These are phyloP conservation scores for Macrocentrus cingulum DNA, from an alignment of 1,140 invertebrate genomes.

Conservation along the genomic window DNA sequence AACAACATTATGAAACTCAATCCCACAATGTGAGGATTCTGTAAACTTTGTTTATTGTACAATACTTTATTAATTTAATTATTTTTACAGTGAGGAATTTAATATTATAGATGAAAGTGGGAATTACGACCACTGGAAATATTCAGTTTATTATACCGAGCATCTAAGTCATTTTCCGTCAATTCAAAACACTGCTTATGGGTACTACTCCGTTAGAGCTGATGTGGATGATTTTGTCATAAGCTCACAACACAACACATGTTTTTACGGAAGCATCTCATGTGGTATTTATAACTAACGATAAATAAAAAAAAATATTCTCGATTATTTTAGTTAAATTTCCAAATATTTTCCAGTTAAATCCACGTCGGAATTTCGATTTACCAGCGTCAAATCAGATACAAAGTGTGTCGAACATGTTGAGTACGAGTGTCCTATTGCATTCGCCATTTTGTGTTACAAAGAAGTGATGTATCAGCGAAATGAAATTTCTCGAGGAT, in stretches of 20 bases:
- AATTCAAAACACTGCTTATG: constrained; percentile 62
- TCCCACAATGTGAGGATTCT: constrained; percentile 68
- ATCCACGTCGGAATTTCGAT: constrained; percentile 63
- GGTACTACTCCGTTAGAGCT: constrained; percentile 63
- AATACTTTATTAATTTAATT: constrained; percentile 15
- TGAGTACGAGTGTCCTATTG: constrained; percentile 65
- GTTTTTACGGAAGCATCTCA: constrained; percentile 61
- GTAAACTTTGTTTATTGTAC: constrained; percentile 10
- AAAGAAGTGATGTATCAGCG: constrained; percentile 66
- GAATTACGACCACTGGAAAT: constrained; percentile 71
- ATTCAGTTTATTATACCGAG: constrained; percentile 69
- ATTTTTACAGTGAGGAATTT: constrained; percentile 62
- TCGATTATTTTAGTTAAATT: constrained; percentile 8
- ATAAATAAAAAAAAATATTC: not conserved
- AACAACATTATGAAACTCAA: constrained; percentile 72
- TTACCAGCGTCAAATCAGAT: constrained; percentile 50
- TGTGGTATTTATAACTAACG: constrained; percentile 57
- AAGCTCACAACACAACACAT: constrained; percentile 66
- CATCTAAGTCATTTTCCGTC: constrained; percentile 66
- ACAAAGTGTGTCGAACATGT: constrained; percentile 64
- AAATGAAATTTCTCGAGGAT: constrained; percentile 64
- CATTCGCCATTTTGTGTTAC: constrained; percentile 61
- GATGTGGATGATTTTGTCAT: constrained; percentile 57
- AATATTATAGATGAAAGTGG: constrained; percentile 65
- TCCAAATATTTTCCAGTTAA: constrained; percentile 56